Base-by-base conservation (phyloP, 2,797 vertebrate genomes). In the Myotis daubentonii region DNA sequence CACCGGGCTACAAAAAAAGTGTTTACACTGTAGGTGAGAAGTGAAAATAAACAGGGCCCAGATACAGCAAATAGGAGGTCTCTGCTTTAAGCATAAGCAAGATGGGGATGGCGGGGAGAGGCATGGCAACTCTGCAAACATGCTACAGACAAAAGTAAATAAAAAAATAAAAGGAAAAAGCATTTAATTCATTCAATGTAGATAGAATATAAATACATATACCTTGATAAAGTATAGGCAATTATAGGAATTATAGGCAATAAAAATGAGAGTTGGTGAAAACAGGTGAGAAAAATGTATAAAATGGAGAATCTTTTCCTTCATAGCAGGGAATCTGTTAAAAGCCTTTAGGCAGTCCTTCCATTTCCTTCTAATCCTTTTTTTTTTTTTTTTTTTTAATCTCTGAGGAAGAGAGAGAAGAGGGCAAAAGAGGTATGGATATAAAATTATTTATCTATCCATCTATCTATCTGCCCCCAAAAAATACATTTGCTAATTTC, bases 401-500 rank as follows among this genome's bases (percentile, higher is more conserved):
- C 8, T 93, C 25, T 76, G 28, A 68, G 17, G 30, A 36, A 49
- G 55, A 89, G 55, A 89, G 13, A 11, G 33, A 80, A 89, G 57
- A 30, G 28, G 44, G 12, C 65, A 55, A 25, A 94, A 81, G 53
- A 76, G 1, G 1, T 53, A 57, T 22, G 19, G 12, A 85, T 65
- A 75, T 22, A 80, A 28, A 92, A 88, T 44, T 68, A 66, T 36
- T 13, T 51, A 49, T 51, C 66, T 30, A 60, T 60, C 44, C 49
- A 51, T 28, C 8, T 74, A 38, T 71, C 22, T 80, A 7, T 28
- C 41, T 44, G 16, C 19, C 8, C 8, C 51, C 17, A 5, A 20
- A 30, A 92, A 87, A 79, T 47, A 47, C 2, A 84, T 55, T 13
- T 92, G 36, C 65, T 83, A 88, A 66, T 91, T 96, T 96, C 79